These are phyloP conservation scores for Myiotriccus ornatus DNA, from an alignment of 2,797 vertebrate genomes.

Conservation along the genomic window DNA sequence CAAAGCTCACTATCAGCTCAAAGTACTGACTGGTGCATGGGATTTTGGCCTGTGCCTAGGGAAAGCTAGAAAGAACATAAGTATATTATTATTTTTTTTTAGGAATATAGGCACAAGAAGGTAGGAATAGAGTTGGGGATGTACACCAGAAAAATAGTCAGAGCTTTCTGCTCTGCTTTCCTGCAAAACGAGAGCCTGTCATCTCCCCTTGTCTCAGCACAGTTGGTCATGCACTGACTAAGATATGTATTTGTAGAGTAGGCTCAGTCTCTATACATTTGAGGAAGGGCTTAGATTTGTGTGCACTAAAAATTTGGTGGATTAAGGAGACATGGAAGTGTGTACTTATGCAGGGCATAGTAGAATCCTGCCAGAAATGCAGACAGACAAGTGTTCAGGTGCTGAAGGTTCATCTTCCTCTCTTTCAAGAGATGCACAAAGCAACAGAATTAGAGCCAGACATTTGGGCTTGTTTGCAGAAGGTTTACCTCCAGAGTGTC, in stretches of 20 bases:
- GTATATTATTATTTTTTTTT: background rate
- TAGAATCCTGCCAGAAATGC: slow-evolving; percentile 11
- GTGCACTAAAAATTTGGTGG: slow-evolving; percentile 21
- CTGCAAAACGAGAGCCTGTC: background rate
- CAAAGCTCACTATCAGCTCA: background rate
- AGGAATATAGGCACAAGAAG: background rate
- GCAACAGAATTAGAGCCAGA: background rate
- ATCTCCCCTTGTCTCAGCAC: background rate
- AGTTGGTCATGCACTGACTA: background rate
- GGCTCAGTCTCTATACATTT: background rate
- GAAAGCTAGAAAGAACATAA: background rate
- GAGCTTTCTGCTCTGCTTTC: background rate
- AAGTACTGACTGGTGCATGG: accelerated
- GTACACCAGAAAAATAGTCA: background rate
- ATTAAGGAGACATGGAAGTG: slow-evolving; percentile 18
- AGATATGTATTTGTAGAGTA: background rate
- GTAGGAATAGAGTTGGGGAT: background rate
- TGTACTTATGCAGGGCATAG: background rate
- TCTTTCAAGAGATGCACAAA: slow-evolving; percentile 6
- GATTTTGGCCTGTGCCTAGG: background rate
- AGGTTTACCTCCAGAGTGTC: background rate
- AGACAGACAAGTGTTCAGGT: background rate
- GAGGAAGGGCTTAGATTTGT: slow-evolving; percentile 46
- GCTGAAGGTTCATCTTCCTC: slow-evolving; percentile 1
- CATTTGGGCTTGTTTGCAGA: background rate